phyloP scores from a whole-genome alignment of 2,888 invertebrate species.

The Silvanus unidentatus region DNA sequence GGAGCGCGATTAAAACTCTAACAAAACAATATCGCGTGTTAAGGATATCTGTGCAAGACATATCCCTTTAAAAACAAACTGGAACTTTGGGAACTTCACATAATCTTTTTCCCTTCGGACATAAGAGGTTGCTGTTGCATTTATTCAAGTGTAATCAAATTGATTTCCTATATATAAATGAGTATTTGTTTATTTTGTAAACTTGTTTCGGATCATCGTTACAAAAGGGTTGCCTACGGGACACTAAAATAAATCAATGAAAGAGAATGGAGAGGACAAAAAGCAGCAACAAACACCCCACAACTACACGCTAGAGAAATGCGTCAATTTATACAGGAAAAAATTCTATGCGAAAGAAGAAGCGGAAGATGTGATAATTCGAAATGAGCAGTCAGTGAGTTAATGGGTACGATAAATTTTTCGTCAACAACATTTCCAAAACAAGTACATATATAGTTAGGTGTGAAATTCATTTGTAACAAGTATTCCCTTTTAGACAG shows the following conservation, averaged over 20 bases:
- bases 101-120: conserved; percentile 12
- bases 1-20: conserved; percentile 26
- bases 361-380: conserved; percentile 36
- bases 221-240: not conserved
- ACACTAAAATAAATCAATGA: not conserved
- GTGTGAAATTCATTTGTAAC: conserved; percentile 44
- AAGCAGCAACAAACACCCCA: too few relatives aligned
- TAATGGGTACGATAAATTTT: conserved; percentile 41
- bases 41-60: conserved; percentile 28
- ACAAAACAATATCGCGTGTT: conserved; percentile 26
- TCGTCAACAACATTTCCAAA: conserved; percentile 30
- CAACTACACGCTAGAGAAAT: conserved; percentile 29
- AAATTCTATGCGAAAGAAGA: too few relatives aligned
- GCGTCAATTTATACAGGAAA: conserved; percentile 33
- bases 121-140: conserved; percentile 20
- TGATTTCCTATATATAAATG: too few relatives aligned
- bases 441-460: conserved; percentile 31
- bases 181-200: not conserved
- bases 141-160: conserved; percentile 22
- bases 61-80: conserved; percentile 19
- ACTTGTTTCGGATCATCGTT: too few relatives aligned
- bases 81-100: conserved; percentile 16
- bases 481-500: too few relatives aligned
- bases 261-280: not conserved
- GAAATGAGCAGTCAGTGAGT: conserved; percentile 33